Conservation (phyloP, 2,113 vertebrate genomes). For the Tachysurus fulvidraco region DNA sequence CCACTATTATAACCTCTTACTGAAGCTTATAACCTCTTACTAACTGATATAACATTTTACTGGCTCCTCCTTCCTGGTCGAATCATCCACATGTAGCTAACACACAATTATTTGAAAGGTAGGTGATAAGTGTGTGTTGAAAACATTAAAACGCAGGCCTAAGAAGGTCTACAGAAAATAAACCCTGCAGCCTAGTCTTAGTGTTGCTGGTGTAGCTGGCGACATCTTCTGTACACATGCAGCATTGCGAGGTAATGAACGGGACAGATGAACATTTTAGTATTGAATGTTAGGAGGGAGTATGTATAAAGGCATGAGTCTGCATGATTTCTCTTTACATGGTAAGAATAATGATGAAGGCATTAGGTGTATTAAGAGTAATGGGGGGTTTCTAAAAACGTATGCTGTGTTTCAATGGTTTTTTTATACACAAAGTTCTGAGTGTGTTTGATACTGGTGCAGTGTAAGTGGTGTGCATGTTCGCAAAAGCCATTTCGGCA, state of each 20-base stretch:
- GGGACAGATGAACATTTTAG: background rate
- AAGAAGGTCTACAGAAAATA: too few relatives aligned
- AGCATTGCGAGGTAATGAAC: background rate
- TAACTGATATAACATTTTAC: background rate
- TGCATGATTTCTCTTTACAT: constrained; percentile 19
- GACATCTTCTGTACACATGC: background rate
- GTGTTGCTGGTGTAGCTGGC: background rate
- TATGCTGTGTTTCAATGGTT: background rate
- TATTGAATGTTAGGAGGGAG: background rate
- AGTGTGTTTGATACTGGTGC: constrained; percentile 27
- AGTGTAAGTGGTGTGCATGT: constrained; percentile 35
- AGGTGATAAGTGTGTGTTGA: background rate
- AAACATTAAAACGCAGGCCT: background rate
- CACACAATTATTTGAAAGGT: background rate
- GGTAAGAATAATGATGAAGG: constrained; percentile 1
- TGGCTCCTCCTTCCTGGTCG: too few relatives aligned
- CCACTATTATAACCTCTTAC: background rate
- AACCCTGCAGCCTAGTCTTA: background rate
- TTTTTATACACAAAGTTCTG: constrained; percentile 10
- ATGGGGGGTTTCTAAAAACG: background rate
- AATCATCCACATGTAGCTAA: background rate
- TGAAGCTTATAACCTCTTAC: too few relatives aligned
- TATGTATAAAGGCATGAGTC: constrained; percentile 49
- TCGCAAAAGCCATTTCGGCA: background rate
- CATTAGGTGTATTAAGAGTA: background rate